Percentiles rank a stretch among this genome's conserved stretches.
Evolutionary conservation across 2,113 vertebrate species (phyloP).

Genomic region (Pachyramphus minor): DNA sequence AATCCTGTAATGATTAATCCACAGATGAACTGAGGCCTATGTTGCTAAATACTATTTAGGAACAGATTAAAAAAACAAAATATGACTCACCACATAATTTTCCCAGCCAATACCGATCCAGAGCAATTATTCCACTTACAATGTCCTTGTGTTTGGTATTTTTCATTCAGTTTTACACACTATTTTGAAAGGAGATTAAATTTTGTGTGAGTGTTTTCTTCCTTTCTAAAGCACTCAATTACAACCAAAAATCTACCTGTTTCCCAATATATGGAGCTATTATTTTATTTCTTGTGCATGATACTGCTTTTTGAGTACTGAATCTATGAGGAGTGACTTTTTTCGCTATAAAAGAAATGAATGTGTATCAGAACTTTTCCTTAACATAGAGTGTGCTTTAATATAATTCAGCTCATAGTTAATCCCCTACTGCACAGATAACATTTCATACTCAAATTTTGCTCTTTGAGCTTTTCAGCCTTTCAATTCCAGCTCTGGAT

Average conservation of each 20-base stretch:
- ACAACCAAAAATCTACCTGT: background rate
- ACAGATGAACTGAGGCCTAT: background rate
- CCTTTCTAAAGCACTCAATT: background rate
- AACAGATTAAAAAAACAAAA: background rate
- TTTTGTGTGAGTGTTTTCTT: background rate
- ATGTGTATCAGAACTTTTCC: background rate
- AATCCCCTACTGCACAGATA: conserved; percentile 59
- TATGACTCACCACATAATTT: background rate
- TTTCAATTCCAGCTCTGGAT: conserved; percentile 47
- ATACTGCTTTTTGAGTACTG: background rate
- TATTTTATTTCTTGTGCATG: background rate
- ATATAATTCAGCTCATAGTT: conserved; percentile 54
- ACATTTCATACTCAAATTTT: conserved; percentile 58
- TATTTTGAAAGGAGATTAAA: background rate
- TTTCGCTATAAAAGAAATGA: background rate
- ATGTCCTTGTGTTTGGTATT: background rate
- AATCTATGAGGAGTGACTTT: background rate
- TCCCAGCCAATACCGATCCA: background rate
- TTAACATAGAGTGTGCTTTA: background rate
- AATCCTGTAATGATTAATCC: background rate
- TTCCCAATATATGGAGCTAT: background rate
- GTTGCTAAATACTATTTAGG: background rate
- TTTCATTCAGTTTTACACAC: background rate
- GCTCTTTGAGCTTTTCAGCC: conserved; percentile 54
- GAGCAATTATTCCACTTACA: background rate